Base-by-base conservation (phyloP, 2,888 invertebrate species). In the Agonopterix heracliana region DNA sequence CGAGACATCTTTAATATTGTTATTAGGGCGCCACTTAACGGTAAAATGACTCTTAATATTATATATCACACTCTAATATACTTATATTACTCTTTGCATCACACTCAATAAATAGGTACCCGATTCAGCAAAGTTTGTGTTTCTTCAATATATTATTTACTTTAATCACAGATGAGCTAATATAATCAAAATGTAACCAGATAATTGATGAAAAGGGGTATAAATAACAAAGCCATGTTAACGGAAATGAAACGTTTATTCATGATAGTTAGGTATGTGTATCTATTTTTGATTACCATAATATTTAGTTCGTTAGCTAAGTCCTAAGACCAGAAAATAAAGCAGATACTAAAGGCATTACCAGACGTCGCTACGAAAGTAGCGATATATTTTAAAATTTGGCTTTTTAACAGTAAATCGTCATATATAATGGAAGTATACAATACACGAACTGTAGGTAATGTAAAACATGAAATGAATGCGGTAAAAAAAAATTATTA, bases 181-280 rank as follows among this genome's bases (percentile, higher is more conserved):
- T n/a, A 26, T 26, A 5, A 26, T 5, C 5, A 26, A 26, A 26
- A 26, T 26, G 1, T 26, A 26, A 17, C 1, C 5, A 26, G 7
- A 26, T 26, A 26, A 26, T 26, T 26, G 5, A 26, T 26, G 26
- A 7, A 26, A 26, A 26, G 26, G 26, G 26, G 26, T 35, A 36
- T 34, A 53, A 55, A 57, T 56, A 64, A 65, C 26, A 68, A 68
- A 64, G 52, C 57, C 55, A 63, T 54, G 51, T 51, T 59, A 78
- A 75, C 71, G 71, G 73, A 78, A 81, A 78, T 71, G 71, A 77
- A 76, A 73, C 72, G 66, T 78, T 81, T 80, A 80, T 74, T 81
- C 62, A 63, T 71, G 68, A 74, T 66, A 68, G 61, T 64, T 63
- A 67, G 56, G 63, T 63, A 60, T 56, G 57, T 60, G 60, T 52